phyloP scores from a whole-genome alignment of 2,113 vertebrate genomes.

The Zonotrichia leucophrys region DNA sequence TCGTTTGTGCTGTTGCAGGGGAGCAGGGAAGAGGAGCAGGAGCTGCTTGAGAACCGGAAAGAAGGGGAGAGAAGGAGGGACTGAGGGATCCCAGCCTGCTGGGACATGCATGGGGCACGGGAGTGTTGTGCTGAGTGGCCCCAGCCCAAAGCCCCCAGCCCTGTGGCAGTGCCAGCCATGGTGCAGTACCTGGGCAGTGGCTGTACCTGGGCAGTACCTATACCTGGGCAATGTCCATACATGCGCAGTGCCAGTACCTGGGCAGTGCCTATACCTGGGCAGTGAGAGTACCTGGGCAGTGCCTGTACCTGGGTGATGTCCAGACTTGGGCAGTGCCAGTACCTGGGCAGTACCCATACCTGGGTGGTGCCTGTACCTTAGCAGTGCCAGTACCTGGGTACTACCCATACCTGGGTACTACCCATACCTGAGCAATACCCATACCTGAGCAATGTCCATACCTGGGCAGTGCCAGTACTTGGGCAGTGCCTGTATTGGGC shows the following conservation, averaged over 20 bases:
- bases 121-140: fast-evolving
- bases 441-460: fast-evolving
- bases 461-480: neutral
- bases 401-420: fast-evolving
- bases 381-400: neutral
- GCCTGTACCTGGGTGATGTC: fast-evolving
- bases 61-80: neutral
- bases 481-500: neutral
- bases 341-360: neutral
- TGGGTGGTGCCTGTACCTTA: fast-evolving
- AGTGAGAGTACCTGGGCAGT: neutral
- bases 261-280: too few relatives aligned
- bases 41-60: constrained; percentile 17
- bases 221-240: too few relatives aligned
- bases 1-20: constrained; percentile 56
- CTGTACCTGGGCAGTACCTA: neutral
- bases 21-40: constrained; percentile 45
- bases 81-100: neutral
- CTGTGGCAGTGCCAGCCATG: fast-evolving
- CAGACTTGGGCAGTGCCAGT: fast-evolving
- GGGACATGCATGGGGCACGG: fast-evolving
- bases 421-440: neutral
- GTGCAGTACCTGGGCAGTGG: fast-evolving
- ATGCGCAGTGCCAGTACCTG: neutral
- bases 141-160: neutral